Evolutionary conservation across 2,797 vertebrate genomes (phyloP), one percentile per base, ranked within the genome.

Genomic region (Carapus acus): DNA sequence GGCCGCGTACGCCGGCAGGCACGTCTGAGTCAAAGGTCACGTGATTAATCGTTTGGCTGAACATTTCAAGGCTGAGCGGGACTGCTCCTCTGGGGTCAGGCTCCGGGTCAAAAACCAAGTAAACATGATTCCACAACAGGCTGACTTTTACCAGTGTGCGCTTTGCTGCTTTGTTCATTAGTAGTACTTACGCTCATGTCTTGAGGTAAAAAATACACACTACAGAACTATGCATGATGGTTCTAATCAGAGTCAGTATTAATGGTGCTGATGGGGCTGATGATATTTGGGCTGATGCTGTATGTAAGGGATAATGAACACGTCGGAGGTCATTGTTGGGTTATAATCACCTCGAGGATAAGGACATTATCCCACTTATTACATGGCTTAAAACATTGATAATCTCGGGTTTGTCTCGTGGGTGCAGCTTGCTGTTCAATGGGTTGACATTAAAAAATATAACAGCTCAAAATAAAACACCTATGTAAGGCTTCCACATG

Each of bases 11-110:
- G 54, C 57, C 49, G 3, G 44, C 43, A 43, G 51, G 24, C 31
- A 31, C 21, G 51, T 50, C 40, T 20, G 36, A 62, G 75, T 78
- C 58, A 61, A 43, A 76, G 68, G 68, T 70, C 50, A 52, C 17
- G 18, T 23, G 47, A 58, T 69, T 73, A 76, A 76, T 73, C 71
- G 64, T 79, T 83, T 61, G 53, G 49, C 22, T n/a, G 55, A 36
- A 64, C 73, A 77, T 67, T 55, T 63, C 42, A 36, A 49, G 37
- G 34, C 37, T 62, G 58, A 49, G 23, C 23, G 41, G 41, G 34
- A 36, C 29, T 40, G 54, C 49, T 61, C 13, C 57, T 60, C 34
- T 8, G 2, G 17, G 48, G 51, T 43, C 50, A 49, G 21, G 37
- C 17, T 43, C 45, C 46, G 4, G 13, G 7, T 9, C 29, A 15